Evolutionary conservation across 1,140 invertebrate species (phyloP).

Genomic region (Physella acuta): DNA sequence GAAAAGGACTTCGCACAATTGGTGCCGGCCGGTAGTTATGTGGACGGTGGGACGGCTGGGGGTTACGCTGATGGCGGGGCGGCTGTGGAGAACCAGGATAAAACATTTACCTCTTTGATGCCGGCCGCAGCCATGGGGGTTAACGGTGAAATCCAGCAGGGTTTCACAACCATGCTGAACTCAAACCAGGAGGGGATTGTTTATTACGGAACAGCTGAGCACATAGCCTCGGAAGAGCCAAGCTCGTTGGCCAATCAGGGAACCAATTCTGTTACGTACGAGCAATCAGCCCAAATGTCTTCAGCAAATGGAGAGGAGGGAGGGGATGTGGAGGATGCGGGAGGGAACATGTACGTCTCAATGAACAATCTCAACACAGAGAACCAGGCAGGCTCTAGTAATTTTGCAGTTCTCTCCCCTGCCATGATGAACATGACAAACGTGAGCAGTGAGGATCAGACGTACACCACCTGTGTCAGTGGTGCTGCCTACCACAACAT

Average conservation of each 20-base stretch:
- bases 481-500: conserved; percentile 15
- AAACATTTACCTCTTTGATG: conserved; percentile 24
- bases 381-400: background rate
- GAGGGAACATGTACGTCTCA: conserved; percentile 14
- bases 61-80: conserved; percentile 11
- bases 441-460: conserved; percentile 4
- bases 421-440: conserved; percentile 7
- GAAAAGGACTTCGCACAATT: conserved; percentile 21
- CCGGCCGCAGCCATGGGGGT: conserved; percentile 17
- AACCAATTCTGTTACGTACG: background rate
- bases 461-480: background rate
- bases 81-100: conserved; percentile 13
- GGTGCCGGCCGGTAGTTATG: conserved; percentile 21
- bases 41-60: background rate
- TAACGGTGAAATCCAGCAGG: conserved; percentile 16
- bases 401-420: conserved; percentile 19
- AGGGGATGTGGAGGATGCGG: background rate
- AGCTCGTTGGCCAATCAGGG: background rate
- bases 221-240: background rate
- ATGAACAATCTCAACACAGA: conserved; percentile 7
- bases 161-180: conserved; percentile 15
- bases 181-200: conserved; percentile 15
- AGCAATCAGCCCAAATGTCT: conserved; percentile 7
- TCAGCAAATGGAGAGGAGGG: background rate
- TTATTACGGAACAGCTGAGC: conserved; percentile 11